These are phyloP conservation scores for Bugulina stolonifera DNA, from an alignment of 2,888 invertebrate genomes.

Conservation along the genomic window DNA sequence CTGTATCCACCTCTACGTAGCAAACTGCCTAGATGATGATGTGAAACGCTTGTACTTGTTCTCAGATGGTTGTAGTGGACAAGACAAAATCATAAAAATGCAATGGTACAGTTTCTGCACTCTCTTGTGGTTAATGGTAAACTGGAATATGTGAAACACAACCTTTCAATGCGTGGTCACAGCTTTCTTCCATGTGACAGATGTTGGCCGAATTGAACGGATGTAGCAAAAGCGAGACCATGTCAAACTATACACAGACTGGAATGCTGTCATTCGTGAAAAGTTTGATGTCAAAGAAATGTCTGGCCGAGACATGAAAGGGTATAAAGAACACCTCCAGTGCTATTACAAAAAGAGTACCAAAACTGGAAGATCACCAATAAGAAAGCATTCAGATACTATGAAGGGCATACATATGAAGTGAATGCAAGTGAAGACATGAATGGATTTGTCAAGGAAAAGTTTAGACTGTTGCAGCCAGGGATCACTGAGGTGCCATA, in stretches of 20 bases:
- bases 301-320: neutral
- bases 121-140: neutral
- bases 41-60: neutral
- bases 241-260: neutral
- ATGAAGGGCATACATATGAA: neutral
- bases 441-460: neutral
- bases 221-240: neutral
- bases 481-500: neutral
- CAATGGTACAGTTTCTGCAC: neutral
- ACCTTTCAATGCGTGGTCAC: neutral
- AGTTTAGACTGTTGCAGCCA: neutral
- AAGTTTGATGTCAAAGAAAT: neutral
- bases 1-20: neutral
- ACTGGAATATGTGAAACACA: conserved; percentile 1
- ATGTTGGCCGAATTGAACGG: neutral
- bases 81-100: neutral
- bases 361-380: neutral
- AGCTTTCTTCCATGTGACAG: too few relatives aligned
- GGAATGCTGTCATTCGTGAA: neutral
- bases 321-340: neutral
- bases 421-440: neutral
- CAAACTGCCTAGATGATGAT: neutral
- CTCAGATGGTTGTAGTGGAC: neutral
- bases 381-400: neutral
- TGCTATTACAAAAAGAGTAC: neutral